Evolutionary conservation across 1,140 invertebrate species (phyloP).

Genomic region (Mya arenaria): DNA sequence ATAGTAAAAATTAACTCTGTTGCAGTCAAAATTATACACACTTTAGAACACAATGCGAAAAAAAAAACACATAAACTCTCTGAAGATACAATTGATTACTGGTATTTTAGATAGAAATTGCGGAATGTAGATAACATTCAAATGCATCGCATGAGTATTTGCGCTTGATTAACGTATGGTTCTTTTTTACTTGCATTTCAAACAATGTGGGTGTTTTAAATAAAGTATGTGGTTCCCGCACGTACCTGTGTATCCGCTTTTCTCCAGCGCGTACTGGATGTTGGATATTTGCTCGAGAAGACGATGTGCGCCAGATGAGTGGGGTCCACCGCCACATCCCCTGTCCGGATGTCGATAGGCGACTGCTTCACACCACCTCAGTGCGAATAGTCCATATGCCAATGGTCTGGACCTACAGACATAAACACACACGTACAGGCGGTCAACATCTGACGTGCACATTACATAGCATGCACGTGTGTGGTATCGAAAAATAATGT

Average conservation of each 20-base stretch:
- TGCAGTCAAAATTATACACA: too few species aligned
- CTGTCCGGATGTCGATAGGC: constrained; percentile 65
- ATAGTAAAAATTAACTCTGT: too few species aligned
- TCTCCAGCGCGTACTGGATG: constrained; percentile 62
- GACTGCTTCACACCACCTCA: constrained; percentile 69
- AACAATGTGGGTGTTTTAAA: too few species aligned
- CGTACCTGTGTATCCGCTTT: constrained; percentile 70
- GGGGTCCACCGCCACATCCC: constrained; percentile 59
- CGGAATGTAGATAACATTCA: too few species aligned
- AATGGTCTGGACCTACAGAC: constrained; percentile 66
- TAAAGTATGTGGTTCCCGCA: too few species aligned
- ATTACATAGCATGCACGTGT: background rate
- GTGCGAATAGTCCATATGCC: constrained; percentile 62
- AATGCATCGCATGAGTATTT: too few species aligned
- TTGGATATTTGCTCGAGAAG: constrained; percentile 49
- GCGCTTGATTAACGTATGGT: too few species aligned
- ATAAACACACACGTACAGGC: background rate
- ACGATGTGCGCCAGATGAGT: constrained; percentile 57
- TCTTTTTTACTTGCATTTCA: too few species aligned
- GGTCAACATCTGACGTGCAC: background rate
- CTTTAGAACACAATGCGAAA: too few species aligned
- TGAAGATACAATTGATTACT: too few species aligned
- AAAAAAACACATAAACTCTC: too few species aligned
- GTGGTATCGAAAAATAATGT: background rate
- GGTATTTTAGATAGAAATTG: too few species aligned